phyloP scores from a whole-genome alignment of 2,113 vertebrate species.

The Scophthalmus maximus region DNA sequence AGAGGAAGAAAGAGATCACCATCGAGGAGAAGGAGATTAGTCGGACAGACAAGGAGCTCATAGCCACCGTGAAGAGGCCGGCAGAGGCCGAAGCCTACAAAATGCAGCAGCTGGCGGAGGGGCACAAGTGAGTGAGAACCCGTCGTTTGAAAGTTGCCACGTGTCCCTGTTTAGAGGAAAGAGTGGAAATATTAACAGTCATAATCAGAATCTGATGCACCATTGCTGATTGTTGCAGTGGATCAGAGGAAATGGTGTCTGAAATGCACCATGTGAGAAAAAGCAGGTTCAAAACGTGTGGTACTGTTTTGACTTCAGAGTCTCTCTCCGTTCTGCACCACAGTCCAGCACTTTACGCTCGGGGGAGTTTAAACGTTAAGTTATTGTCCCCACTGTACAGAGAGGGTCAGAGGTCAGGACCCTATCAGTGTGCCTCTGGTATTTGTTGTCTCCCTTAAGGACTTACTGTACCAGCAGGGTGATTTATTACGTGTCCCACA shows the following conservation, averaged over 20 bases:
- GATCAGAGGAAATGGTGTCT: no score
- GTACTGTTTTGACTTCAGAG: no score
- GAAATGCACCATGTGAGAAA: no score
- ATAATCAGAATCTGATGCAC: no score
- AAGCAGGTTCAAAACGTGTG: no score
- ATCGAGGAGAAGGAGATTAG: constrained; percentile 91
- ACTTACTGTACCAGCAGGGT: neutral
- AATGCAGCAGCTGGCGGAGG: constrained; percentile 93
- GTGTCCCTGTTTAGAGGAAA: no score
- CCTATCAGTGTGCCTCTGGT: neutral
- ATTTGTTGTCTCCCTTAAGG: neutral
- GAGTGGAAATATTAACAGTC: no score
- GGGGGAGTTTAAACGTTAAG: no score
- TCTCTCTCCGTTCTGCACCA: neutral
- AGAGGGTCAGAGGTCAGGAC: neutral
- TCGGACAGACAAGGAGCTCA: constrained; percentile 91
- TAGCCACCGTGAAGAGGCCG: constrained; percentile 87
- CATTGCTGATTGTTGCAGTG: no score
- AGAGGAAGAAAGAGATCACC: constrained; percentile 93
- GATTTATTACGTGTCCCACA: neutral
- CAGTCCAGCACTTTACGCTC: no score
- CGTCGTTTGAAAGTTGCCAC: no score
- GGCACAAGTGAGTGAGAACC: constrained; percentile 87
- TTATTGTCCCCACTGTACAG: neutral
- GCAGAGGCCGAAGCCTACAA: constrained; percentile 94